phyloP scores from a whole-genome alignment of 2,888 invertebrate species.

The Temnothorax ravouxi region DNA sequence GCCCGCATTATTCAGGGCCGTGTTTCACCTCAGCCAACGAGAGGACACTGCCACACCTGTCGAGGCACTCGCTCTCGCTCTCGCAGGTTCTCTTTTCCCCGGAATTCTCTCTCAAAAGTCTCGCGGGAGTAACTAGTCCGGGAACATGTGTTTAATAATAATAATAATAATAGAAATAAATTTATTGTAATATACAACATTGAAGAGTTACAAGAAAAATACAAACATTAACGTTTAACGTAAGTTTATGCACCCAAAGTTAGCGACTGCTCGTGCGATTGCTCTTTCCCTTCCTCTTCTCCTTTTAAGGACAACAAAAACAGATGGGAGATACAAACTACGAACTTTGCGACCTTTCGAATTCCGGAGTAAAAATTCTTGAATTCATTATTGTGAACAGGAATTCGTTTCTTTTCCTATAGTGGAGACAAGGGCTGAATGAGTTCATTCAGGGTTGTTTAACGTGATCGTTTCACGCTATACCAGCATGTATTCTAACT shows the following conservation, averaged over 20 bases:
- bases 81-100: not conserved
- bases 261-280: too few relatives aligned
- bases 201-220: not conserved
- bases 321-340: not conserved
- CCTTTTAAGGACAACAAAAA: not conserved
- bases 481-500: constrained; percentile 1
- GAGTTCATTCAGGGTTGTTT: constrained; percentile 2
- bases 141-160: not conserved
- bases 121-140: not conserved
- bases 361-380: not conserved
- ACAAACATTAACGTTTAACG: not conserved
- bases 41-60: constrained; percentile 70
- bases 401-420: not conserved
- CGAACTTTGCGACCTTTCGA: not conserved
- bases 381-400: too few relatives aligned
- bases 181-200: not conserved
- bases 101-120: not conserved
- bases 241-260: not conserved
- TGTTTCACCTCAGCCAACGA: constrained; percentile 63
- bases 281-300: not conserved
- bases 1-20: constrained; percentile 70
- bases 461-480: not conserved
- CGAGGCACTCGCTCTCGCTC: constrained; percentile 6
- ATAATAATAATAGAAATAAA: not conserved
- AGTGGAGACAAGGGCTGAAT: not conserved